Evolutionary conservation across 2,888 invertebrate species (phyloP), one percentile per base, ranked within the genome.

Genomic region (Emmelina monodactyla): DNA sequence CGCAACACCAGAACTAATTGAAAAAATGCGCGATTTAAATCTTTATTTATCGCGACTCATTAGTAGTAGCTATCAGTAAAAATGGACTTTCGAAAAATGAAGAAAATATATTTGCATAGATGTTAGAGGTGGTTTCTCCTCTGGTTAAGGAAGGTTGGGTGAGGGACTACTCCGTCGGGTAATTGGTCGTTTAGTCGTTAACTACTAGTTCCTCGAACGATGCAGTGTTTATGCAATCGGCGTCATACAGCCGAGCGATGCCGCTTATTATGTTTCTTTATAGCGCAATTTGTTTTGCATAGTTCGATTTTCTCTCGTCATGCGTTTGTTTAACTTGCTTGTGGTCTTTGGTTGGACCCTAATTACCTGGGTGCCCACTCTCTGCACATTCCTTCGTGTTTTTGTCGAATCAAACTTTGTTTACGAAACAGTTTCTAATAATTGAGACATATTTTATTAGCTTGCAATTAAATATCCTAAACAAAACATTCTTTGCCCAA

Each of bases 101-200:
- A 64, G 65, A 69, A 69, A 72, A 65, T 62, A 49, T 51, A 66
- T 65, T 70, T 62, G 64, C 67, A 67, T 70, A 71, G 62, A 62
- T 61, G 64, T 62, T 63, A 56, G 60, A 56, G 42, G 44, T 44
- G 51, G 58, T 73, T 75, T 75, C 71, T 64, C 62, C 56, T 46
- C 72, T 75, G 62, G 70, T 70, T 75, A 76, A 60, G 72, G 65
- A 62, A 65, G 60, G 56, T 61, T 62, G 63, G 38, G 48, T 50
- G 32, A 33, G 11, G 11, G 11, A 25, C 25, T 11, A 10, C 25
- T 25, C 25, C n/a, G 9, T n/a, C n/a, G n/a, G 25, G n/a, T n/a
- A 25, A 25, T 25, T 25, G 25, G n/a, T 25, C 25, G 25, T 25
- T 25, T n/a, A n/a, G n/a, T n/a, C n/a, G n/a, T n/a, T 10, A 10